Evolutionary conservation across 2,888 invertebrate species (phyloP).

Genomic region (Ichneumoninae sp.): DNA sequence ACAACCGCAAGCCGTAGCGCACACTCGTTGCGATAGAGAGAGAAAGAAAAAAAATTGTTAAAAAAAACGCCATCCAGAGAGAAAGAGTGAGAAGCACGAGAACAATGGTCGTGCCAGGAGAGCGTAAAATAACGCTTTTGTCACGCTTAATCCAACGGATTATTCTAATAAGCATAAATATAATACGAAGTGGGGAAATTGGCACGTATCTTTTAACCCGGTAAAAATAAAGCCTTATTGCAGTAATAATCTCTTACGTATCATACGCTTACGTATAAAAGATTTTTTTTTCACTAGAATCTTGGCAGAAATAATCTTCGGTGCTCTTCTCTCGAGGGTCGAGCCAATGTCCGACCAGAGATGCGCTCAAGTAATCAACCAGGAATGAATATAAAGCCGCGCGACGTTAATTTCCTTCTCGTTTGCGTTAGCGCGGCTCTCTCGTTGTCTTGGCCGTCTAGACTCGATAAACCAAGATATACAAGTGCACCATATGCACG

Average conservation of each 20-base stretch:
- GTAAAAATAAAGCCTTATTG: not conserved
- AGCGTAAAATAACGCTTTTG: constrained; percentile 54
- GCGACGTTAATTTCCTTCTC: constrained; percentile 67
- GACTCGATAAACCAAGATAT: constrained; percentile 71
- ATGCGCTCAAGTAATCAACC: constrained; percentile 1
- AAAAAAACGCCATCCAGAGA: constrained; percentile 26
- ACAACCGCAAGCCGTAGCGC: constrained; percentile 41
- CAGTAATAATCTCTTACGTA: not conserved
- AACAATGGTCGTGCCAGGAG: constrained; percentile 56
- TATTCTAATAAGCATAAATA: constrained; percentile 50
- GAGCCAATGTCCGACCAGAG: constrained; percentile 12
- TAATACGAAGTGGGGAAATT: constrained; percentile 36
- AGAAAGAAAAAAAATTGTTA: constrained; percentile 6
- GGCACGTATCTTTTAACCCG: constrained; percentile 14
- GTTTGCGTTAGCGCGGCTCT: constrained; percentile 43
- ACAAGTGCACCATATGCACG: constrained; percentile 70
- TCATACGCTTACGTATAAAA: not conserved
- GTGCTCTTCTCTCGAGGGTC: not conserved
- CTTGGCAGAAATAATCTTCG: not conserved
- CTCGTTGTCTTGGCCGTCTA: constrained; percentile 71
- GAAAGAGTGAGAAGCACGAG: constrained; percentile 46
- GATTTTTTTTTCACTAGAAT: not conserved
- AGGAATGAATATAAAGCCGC: constrained; percentile 54
- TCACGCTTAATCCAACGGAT: constrained; percentile 53
- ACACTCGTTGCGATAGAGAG: constrained; percentile 41